Conservation (phyloP, 92 coral and sea anemone genomes). For the Isaurus tuberculatus region DNA sequence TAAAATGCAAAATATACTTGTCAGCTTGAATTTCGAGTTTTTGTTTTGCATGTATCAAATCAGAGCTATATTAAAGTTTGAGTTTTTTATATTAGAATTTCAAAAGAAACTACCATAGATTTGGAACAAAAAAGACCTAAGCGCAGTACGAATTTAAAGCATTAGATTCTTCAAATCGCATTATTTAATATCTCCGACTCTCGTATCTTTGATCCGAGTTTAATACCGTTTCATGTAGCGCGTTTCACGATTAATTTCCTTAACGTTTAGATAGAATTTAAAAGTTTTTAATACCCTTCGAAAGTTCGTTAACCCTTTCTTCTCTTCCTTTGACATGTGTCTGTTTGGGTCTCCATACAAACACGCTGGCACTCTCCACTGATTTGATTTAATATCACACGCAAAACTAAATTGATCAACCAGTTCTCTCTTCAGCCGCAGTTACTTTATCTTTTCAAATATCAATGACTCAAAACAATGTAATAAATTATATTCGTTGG, state of each 20-base stretch:
- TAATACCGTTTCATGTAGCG: too few species aligned
- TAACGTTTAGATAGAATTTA: neutral
- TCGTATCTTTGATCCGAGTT: neutral
- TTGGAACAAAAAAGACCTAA: neutral
- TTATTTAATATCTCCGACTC: slow-evolving; percentile 21
- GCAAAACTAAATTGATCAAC: slow-evolving; percentile 40
- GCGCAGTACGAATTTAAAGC: neutral
- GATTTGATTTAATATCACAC: slow-evolving; percentile 15
- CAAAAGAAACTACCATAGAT: neutral
- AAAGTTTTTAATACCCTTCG: neutral
- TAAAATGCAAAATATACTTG: slow-evolving; percentile 21
- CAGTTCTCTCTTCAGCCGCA: neutral
- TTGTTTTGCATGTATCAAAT: neutral
- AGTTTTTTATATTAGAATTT: neutral
- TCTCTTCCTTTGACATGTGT: slow-evolving; percentile 26
- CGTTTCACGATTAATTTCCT: neutral
- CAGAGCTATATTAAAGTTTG: neutral
- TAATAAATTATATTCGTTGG: slow-evolving; percentile 11
- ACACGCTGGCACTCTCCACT: slow-evolving; percentile 13
- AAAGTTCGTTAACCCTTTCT: neutral
- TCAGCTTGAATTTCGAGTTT: neutral
- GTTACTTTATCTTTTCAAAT: slow-evolving; percentile 1
- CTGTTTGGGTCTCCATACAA: slow-evolving; percentile 27
- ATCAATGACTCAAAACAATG: slow-evolving; percentile 11
- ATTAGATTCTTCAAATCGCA: slow-evolving; percentile 22